phyloP scores from a whole-genome alignment of 2,797 vertebrate genomes.

The Salarias fasciatus region DNA sequence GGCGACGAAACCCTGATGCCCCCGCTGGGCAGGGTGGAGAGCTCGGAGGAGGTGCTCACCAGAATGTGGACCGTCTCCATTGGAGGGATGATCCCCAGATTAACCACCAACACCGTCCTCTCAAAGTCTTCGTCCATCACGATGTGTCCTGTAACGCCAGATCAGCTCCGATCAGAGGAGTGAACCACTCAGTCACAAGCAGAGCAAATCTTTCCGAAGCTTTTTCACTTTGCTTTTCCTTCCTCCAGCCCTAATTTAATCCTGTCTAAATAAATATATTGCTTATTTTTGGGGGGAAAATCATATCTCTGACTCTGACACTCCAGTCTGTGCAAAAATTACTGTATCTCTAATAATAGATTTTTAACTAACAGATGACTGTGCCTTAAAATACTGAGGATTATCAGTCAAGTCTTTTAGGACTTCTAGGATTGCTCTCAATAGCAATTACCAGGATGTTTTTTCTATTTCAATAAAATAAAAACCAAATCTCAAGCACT shows the following conservation, averaged over 20 bases:
- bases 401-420: too few species aligned
- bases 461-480: too few species aligned
- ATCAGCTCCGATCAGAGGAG: constrained; percentile 1
- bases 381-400: too few species aligned
- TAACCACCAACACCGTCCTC: constrained; percentile 90
- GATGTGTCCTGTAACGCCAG: constrained; percentile 80
- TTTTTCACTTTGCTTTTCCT: background rate
- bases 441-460: too few species aligned
- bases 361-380: background rate
- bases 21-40: constrained; percentile 89
- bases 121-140: constrained; percentile 94
- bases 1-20: constrained; percentile 90
- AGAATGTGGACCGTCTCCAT: constrained; percentile 91
- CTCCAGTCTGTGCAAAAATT: too few species aligned
- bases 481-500: too few species aligned
- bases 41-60: constrained; percentile 96
- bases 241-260: background rate
- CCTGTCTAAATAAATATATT: background rate
- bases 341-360: background rate
- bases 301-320: background rate
- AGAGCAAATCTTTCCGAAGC: too few species aligned
- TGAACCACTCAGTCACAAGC: too few species aligned
- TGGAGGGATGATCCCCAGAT: constrained; percentile 89
- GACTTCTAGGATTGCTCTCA: too few species aligned
- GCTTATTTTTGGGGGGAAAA: background rate